Evolutionary conservation across 1,140 invertebrate species (phyloP), one percentile per base, ranked within the genome.

Genomic region (Nymphalis io): DNA sequence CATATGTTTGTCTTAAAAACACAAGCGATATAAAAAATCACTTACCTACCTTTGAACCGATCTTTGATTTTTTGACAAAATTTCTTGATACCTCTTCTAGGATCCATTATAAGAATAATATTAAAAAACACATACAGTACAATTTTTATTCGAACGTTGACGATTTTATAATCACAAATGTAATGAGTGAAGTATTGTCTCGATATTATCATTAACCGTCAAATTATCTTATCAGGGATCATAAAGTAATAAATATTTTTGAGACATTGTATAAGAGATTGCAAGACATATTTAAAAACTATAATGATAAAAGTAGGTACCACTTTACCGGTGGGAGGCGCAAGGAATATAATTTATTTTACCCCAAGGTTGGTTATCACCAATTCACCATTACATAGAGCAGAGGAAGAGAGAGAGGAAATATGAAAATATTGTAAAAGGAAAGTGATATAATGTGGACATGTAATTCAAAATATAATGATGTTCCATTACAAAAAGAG

Each of bases 11-110:
- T n/a, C n/a, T n/a, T n/a, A n/a, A n/a, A n/a, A n/a, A n/a, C n/a
- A n/a, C n/a, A n/a, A n/a, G n/a, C n/a, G n/a, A n/a, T n/a, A 39
- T 33, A 60, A 46, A 40, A 21, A 51, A 10, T 13, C 27, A 67
- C 65, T 60, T 51, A 60, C 65, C 65, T 44, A 48, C 65, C 58
- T 68, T 60, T 68, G 16, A 68, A 38, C 8, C 58, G 18, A 13
- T 68, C 58, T 1, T 27, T 60, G 21, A 68, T 18, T 21, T 68
- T 60, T 2, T 27, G n/a, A 51, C 18, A 60, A 33, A 68, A 21
- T n/a, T 15, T 13, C 15, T 27, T 27, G 13, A 27, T 11, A 55
- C 16, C 4, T 46, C 59, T 46, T 40, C 21, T 60, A 10, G 20
- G 3, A 3, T 15, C 59, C 59, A 61, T 61, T 15, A 55, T 23